Evolutionary conservation across 2,888 invertebrate species (phyloP).

Genomic region (Athetis lepigone): DNA sequence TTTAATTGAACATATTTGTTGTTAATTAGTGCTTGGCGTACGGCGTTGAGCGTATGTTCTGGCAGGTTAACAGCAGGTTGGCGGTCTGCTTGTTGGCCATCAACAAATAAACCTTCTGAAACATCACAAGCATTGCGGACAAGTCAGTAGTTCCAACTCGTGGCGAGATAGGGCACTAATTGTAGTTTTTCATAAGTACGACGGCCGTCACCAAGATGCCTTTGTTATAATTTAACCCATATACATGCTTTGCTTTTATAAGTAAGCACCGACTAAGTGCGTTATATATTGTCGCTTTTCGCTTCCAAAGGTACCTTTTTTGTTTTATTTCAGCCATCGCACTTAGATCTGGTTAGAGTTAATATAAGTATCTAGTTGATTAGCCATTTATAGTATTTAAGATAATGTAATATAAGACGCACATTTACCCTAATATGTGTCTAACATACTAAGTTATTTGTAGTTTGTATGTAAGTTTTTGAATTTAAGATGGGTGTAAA

Average conservation of each 20-base stretch:
- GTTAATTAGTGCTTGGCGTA: too few relatives aligned
- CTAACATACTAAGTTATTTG: too few relatives aligned
- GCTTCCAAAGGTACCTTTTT: constrained; percentile 1
- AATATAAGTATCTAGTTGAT: not conserved
- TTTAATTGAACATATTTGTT: too few relatives aligned
- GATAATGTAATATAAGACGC: not conserved
- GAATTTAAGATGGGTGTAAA: too few relatives aligned
- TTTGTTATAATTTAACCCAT: constrained; percentile 41
- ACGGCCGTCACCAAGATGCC: constrained; percentile 45
- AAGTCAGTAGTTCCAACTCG: not conserved
- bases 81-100: too few relatives aligned
- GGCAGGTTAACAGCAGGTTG: too few relatives aligned
- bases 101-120: too few relatives aligned
- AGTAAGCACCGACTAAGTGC: constrained; percentile 27
- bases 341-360: constrained; percentile 5
- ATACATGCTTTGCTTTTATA: constrained; percentile 26
- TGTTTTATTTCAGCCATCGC: constrained; percentile 14
- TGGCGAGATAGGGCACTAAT: constrained; percentile 10
- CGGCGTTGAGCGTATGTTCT: too few relatives aligned
- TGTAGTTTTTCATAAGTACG: constrained; percentile 39
- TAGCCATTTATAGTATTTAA: constrained; percentile 1
- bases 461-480: too few relatives aligned
- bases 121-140: constrained; percentile 1
- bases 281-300: constrained; percentile 21
- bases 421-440: too few relatives aligned